Evolutionary conservation across 2,888 invertebrate species (phyloP).

Genomic region (Auanema sp.): DNA sequence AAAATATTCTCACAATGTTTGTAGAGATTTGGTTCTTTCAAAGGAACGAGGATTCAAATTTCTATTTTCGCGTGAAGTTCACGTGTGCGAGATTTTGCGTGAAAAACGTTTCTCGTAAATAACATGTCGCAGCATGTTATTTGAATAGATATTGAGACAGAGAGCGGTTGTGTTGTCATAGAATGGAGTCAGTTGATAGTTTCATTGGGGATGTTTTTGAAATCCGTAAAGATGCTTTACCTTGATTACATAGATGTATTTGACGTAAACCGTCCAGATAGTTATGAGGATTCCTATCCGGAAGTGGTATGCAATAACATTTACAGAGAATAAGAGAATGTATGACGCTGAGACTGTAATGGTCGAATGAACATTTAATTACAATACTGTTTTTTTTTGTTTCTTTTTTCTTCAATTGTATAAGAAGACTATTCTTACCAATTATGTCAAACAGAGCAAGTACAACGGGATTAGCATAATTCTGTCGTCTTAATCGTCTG

Average conservation of each 20-base stretch:
- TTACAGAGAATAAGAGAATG: slow-evolving; percentile 32
- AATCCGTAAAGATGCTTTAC: background rate
- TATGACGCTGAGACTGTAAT: slow-evolving; percentile 17
- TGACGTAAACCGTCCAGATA: slow-evolving; percentile 41
- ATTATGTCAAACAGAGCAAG: slow-evolving; percentile 44
- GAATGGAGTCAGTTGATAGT: background rate
- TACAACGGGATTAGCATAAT: slow-evolving; percentile 54
- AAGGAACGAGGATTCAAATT: background rate
- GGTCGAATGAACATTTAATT: background rate
- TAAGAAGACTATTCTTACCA: slow-evolving; percentile 4
- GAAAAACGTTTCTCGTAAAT: background rate
- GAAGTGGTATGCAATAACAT: slow-evolving; percentile 36
- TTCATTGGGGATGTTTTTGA: too few species aligned
- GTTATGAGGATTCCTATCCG: slow-evolving; percentile 20
- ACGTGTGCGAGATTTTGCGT: slow-evolving; percentile 20
- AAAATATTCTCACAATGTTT: too few species aligned
- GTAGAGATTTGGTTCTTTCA: background rate
- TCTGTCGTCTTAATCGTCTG: slow-evolving; percentile 48
- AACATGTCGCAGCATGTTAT: too few species aligned
- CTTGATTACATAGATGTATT: slow-evolving; percentile 17
- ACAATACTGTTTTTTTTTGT: too few species aligned
- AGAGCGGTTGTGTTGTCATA: too few species aligned
- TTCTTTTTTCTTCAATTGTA: background rate
- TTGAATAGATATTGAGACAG: too few species aligned
- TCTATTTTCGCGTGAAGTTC: slow-evolving; percentile 31